These are phyloP conservation scores for Babyrousa celebensis DNA, from an alignment of 2,797 vertebrate species.

Conservation along the genomic window DNA sequence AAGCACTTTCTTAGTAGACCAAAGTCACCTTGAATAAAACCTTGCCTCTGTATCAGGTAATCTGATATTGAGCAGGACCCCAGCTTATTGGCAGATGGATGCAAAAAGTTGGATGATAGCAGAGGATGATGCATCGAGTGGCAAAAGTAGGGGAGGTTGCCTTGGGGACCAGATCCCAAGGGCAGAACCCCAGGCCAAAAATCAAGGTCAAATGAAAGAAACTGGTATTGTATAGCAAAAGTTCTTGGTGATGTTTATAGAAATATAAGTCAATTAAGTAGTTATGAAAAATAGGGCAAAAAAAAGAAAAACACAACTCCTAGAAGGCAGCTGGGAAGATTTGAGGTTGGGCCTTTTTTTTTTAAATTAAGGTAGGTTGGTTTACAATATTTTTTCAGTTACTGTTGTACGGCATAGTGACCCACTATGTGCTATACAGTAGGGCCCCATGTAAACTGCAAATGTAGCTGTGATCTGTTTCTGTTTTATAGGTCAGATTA, in stretches of 20 bases:
- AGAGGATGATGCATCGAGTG: neutral
- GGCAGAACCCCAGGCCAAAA: neutral
- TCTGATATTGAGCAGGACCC: neutral
- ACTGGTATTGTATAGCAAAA: neutral
- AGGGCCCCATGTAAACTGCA: too few species aligned
- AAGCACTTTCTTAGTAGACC: neutral
- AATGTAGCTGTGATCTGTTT: too few species aligned
- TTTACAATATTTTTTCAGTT: too few species aligned
- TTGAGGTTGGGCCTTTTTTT: neutral
- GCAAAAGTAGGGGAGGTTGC: neutral
- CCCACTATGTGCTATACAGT: too few species aligned
- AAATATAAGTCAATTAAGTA: neutral
- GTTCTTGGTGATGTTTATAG: neutral
- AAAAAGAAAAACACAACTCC: neutral
- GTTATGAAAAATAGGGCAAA: constrained; percentile 12
- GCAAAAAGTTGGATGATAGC: neutral
- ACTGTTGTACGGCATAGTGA: too few species aligned
- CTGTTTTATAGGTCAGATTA: too few species aligned
- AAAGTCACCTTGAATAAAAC: neutral
- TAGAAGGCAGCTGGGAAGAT: neutral
- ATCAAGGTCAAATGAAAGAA: neutral
- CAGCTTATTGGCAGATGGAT: fast-evolving
- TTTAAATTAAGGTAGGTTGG: too few species aligned
- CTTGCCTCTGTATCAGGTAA: neutral
- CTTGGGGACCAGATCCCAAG: neutral